Conservation (phyloP, 1,140 invertebrate species). For the Aphis gossypii region DNA sequence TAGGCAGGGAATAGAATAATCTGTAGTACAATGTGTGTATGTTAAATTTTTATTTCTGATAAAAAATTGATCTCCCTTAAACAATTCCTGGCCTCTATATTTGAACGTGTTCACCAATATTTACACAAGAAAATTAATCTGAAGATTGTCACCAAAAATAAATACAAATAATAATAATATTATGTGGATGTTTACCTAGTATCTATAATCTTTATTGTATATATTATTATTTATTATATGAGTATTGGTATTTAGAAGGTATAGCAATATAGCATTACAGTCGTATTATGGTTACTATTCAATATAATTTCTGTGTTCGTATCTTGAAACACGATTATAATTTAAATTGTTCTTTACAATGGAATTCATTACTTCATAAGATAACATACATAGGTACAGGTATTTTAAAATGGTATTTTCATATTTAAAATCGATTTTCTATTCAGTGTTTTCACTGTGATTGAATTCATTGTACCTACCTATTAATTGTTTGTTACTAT, state of each 20-base stretch:
- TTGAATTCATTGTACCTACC: neutral
- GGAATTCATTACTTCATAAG: neutral
- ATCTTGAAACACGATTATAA: neutral
- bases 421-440: neutral
- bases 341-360: neutral
- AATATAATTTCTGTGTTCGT: neutral
- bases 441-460: no score
- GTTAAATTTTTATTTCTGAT: neutral
- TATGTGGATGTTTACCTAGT: neutral
- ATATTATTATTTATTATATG: neutral
- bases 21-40: neutral
- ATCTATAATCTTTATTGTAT: neutral
- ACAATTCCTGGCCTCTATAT: neutral
- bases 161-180: neutral
- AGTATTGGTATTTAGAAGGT: neutral
- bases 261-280: no score
- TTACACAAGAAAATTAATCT: neutral
- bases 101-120: neutral
- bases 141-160: neutral
- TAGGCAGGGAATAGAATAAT: neutral
- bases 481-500: neutral
- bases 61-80: neutral
- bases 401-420: neutral
- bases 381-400: neutral
- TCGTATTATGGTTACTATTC: neutral